Conservation (phyloP, 2,888 invertebrate species). For the Ligdia adustata region DNA sequence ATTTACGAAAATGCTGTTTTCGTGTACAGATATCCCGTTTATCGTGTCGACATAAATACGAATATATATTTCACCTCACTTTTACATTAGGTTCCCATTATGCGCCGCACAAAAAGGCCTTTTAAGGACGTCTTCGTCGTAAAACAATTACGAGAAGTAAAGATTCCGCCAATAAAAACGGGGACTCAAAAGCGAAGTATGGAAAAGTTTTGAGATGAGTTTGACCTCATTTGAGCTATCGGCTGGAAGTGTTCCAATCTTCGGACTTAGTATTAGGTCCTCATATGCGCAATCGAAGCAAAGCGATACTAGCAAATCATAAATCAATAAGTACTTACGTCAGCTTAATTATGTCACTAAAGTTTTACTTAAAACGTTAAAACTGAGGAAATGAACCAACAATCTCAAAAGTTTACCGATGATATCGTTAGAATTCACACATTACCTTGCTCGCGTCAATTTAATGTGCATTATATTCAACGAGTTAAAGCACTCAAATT, state of each 20-base stretch:
- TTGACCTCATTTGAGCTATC: constrained; percentile 71
- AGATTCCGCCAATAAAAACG: constrained; percentile 37
- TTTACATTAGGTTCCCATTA: constrained; percentile 32
- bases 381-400: too few relatives aligned
- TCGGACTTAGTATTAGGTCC: constrained; percentile 62
- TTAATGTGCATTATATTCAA: too few relatives aligned
- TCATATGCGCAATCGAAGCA: too few relatives aligned
- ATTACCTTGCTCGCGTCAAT: too few relatives aligned
- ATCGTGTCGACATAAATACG: constrained; percentile 24
- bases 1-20: constrained; percentile 32
- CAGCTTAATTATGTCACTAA: too few relatives aligned
- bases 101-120: constrained; percentile 12
- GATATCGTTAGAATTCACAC: too few relatives aligned
- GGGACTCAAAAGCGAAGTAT: constrained; percentile 35
- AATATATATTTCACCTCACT: constrained; percentile 26
- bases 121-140: constrained; percentile 14
- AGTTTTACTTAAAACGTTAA: too few relatives aligned
- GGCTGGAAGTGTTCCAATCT: constrained; percentile 72
- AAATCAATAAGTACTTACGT: too few relatives aligned
- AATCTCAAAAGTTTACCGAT: too few relatives aligned
- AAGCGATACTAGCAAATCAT: too few relatives aligned
- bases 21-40: constrained; percentile 20
- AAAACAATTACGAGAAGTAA: constrained; percentile 31
- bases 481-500: too few relatives aligned
- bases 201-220: constrained; percentile 51